phyloP scores from a whole-genome alignment of 2,888 invertebrate genomes.

The Oxyteleia sp. region DNA sequence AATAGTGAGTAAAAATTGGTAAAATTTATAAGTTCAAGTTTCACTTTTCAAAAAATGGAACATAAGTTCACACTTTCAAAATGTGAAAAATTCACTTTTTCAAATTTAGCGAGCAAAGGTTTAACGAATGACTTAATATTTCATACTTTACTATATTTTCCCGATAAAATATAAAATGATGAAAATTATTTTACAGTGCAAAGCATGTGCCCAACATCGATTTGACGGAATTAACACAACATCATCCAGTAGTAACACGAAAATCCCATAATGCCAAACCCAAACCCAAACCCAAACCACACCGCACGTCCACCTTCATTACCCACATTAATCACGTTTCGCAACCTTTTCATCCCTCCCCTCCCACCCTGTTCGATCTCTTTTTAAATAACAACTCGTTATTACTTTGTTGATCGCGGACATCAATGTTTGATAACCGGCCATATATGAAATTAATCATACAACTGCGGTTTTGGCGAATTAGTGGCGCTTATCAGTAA shows the following conservation, averaged over 20 bases:
- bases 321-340: neutral
- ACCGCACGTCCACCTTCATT: slow-evolving; percentile 2
- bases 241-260: slow-evolving; percentile 19
- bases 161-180: no score
- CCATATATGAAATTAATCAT: neutral
- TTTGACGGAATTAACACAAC: neutral
- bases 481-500: neutral
- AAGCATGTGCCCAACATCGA: slow-evolving; percentile 1
- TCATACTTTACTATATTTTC: no score
- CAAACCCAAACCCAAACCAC: no score
- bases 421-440: neutral
- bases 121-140: no score
- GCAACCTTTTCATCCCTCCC: neutral
- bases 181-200: no score
- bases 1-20: no score
- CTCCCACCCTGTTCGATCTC: neutral
- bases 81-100: no score
- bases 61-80: no score
- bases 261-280: slow-evolving; percentile 19
- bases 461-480: neutral
- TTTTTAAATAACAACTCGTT: slow-evolving; percentile 1
- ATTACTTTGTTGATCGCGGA: no score
- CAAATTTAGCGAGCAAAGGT: no score
- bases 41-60: no score
- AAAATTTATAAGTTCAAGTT: no score